These are phyloP conservation scores for Pluvianellus socialis DNA, from an alignment of 2,113 vertebrate genomes.

Conservation along the genomic window DNA sequence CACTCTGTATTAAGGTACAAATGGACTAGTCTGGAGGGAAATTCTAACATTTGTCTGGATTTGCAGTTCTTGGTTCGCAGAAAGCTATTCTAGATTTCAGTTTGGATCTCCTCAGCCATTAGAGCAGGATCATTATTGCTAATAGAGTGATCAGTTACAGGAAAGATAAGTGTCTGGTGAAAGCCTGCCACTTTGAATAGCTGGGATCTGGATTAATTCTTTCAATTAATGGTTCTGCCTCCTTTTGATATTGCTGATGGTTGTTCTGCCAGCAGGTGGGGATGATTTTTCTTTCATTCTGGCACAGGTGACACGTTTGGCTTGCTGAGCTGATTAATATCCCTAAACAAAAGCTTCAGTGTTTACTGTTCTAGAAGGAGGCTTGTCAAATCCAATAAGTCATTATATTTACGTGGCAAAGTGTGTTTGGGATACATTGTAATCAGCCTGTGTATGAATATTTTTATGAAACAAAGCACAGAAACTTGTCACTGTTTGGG, in stretches of 20 bases:
- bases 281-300: slow-evolving; percentile 3
- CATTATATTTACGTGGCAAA: neutral
- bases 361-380: slow-evolving; percentile 27
- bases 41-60: neutral
- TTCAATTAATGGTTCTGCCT: neutral
- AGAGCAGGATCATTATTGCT: neutral
- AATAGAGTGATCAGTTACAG: neutral
- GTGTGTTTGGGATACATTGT: neutral
- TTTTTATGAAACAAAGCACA: neutral
- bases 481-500: neutral
- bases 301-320: neutral
- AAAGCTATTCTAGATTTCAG: neutral
- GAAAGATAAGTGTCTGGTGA: neutral
- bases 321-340: slow-evolving; percentile 21
- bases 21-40: neutral
- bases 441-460: neutral
- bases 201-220: neutral
- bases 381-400: slow-evolving; percentile 34
- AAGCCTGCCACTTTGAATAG: neutral
- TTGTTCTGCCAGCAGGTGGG: neutral
- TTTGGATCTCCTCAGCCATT: neutral
- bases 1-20: neutral
- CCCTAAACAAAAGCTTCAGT: slow-evolving; percentile 21
- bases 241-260: neutral
- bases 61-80: neutral